phyloP scores from a whole-genome alignment of 2,797 vertebrate genomes.

The Cyprinella venusta region DNA sequence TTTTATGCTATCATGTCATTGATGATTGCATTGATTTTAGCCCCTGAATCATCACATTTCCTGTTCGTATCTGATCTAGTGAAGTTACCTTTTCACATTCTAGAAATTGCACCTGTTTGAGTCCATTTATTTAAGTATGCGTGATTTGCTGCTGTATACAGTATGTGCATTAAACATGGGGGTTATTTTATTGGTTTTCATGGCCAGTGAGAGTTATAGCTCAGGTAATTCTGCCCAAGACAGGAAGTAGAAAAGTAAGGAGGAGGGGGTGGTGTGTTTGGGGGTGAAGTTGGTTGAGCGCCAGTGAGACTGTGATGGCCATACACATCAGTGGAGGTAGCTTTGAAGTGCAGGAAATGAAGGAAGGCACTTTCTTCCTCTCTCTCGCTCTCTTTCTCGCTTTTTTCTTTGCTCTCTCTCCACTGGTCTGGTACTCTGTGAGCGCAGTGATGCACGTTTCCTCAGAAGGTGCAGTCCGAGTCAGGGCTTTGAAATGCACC shows the following conservation, averaged over 20 bases:
- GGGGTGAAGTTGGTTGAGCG: neutral
- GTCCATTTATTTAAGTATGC: neutral
- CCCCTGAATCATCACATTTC: constrained; percentile 1
- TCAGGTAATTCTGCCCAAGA: constrained; percentile 53
- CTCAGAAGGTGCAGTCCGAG: constrained; percentile 74
- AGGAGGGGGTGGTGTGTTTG: constrained; percentile 42
- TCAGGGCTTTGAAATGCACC: constrained; percentile 78
- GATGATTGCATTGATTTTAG: neutral
- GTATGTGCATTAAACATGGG: neutral
- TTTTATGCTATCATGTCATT: neutral
- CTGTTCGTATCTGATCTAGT: neutral
- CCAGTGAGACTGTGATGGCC: constrained; percentile 72
- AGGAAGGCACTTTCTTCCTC: constrained; percentile 67
- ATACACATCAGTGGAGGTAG: constrained; percentile 68
- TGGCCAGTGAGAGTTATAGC: constrained; percentile 24
- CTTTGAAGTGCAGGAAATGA: constrained; percentile 84
- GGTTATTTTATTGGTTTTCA: constrained; percentile 19
- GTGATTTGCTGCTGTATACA: neutral
- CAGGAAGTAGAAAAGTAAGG: constrained; percentile 47
- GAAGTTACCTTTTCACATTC: neutral
- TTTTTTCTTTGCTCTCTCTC: constrained; percentile 52
- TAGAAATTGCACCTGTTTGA: neutral
- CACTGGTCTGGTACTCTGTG: constrained; percentile 64
- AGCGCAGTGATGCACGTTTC: constrained; percentile 67
- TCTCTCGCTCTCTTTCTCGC: constrained; percentile 46